Evolutionary conservation across 2,888 invertebrate genomes (phyloP).

Genomic region (Torymus auratus): DNA sequence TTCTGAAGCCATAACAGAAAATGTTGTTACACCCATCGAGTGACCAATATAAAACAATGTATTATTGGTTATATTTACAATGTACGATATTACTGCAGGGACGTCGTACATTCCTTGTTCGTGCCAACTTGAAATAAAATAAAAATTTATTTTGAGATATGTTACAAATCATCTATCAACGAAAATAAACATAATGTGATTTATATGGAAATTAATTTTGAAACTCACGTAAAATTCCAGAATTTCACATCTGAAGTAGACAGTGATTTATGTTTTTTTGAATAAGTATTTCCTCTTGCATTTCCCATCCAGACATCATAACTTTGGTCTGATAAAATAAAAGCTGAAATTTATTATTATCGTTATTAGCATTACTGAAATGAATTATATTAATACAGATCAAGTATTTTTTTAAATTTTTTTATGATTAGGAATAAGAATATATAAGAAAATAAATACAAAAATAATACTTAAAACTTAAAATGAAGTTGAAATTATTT

Average conservation of each 20-base stretch:
- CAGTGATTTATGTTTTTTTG: slow-evolving; percentile 59
- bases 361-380: too few relatives aligned
- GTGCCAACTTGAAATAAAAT: slow-evolving; percentile 67
- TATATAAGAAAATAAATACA: background rate
- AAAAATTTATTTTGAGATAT: slow-evolving; percentile 48
- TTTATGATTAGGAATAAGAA: background rate
- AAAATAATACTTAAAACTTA: too few relatives aligned
- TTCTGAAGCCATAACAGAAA: slow-evolving; percentile 84
- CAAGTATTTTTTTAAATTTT: too few relatives aligned
- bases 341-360: slow-evolving; percentile 56
- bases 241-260: slow-evolving; percentile 57
- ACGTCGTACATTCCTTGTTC: slow-evolving; percentile 66
- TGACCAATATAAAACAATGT: slow-evolving; percentile 66
- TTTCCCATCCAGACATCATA: slow-evolving; percentile 65
- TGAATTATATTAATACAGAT: too few relatives aligned
- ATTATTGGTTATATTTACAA: slow-evolving; percentile 61
- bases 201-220: too few relatives aligned
- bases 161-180: too few relatives aligned
- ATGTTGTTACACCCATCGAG: slow-evolving; percentile 75
- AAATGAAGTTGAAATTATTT: background rate
- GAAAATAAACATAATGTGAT: too few relatives aligned
- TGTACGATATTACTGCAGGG: slow-evolving; percentile 64
- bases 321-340: slow-evolving; percentile 60
- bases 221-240: slow-evolving; percentile 62
- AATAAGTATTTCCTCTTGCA: slow-evolving; percentile 63